phyloP scores from a whole-genome alignment of 2,113 vertebrate genomes.

The Salvelinus namaycush region DNA sequence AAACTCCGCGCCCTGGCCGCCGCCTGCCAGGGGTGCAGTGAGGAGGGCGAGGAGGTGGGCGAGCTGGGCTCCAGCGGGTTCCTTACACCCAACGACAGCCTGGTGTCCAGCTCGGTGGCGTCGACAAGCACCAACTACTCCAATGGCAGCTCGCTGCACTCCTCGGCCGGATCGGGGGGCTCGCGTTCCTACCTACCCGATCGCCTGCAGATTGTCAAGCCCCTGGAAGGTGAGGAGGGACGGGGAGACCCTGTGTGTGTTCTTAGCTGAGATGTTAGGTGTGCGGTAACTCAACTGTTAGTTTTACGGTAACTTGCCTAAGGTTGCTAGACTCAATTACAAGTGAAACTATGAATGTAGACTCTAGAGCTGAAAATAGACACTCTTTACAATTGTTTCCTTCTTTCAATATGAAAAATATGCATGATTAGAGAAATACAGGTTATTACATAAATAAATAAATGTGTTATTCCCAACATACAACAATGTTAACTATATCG shows the following conservation, averaged over 20 bases:
- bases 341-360: too few species aligned
- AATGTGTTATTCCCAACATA: not conserved
- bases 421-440: too few species aligned
- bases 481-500: not conserved
- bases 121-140: conserved; percentile 80
- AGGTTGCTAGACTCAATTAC: too few species aligned
- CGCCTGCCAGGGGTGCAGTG: conserved; percentile 46
- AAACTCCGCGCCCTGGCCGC: conserved; percentile 70
- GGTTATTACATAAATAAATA: not conserved
- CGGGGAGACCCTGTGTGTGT: not conserved
- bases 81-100: conserved; percentile 81
- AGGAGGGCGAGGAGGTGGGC: conserved; percentile 44
- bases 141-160: conserved; percentile 72
- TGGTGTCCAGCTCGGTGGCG: conserved; percentile 72
- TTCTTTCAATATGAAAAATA: too few species aligned
- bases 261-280: too few species aligned
- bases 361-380: too few species aligned
- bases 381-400: too few species aligned
- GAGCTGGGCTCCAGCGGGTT: conserved; percentile 75
- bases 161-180: conserved; percentile 64
- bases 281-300: too few species aligned
- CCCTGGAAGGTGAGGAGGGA: conserved; percentile 79
- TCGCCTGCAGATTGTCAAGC: conserved; percentile 88
- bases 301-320: too few species aligned
- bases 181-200: conserved; percentile 81